phyloP scores from a whole-genome alignment of 2,797 vertebrate genomes.

The Lophotriccus pileatus region DNA sequence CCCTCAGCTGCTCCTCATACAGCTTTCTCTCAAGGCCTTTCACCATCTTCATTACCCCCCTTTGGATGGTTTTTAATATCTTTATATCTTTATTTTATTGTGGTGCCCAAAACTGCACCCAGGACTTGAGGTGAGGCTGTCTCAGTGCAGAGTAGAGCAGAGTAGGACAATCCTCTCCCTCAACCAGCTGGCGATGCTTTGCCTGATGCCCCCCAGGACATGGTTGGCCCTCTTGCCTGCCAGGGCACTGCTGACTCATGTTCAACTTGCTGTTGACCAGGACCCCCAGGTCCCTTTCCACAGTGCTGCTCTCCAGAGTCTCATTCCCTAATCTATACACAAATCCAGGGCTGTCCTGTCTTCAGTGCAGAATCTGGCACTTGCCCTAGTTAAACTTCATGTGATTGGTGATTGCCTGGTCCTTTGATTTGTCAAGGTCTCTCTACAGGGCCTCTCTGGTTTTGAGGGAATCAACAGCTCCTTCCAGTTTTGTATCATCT shows the following conservation, averaged over 20 bases:
- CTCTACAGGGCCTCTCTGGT: background rate
- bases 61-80: too few species aligned
- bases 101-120: background rate
- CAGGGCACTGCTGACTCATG: background rate
- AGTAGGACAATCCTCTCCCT: background rate
- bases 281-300: background rate
- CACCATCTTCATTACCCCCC: accelerated
- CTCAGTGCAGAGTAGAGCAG: background rate
- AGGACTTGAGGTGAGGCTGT: accelerated
- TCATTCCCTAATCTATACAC: too few species aligned
- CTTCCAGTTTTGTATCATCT: background rate
- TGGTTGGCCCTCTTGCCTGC: accelerated
- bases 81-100: background rate
- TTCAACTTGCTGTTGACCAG: accelerated
- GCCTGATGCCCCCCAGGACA: background rate
- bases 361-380: background rate
- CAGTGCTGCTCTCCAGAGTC: background rate
- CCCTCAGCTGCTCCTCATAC: accelerated
- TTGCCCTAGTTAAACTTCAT: background rate
- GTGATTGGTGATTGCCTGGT: background rate
- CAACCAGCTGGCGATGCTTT: accelerated
- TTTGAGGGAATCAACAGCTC: background rate
- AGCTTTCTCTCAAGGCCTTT: background rate
- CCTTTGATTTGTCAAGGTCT: background rate
- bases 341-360: background rate